Evolutionary conservation across 1,140 invertebrate genomes (phyloP), one percentile per base, ranked within the genome.

Genomic region (Drosophila setifemur): DNA sequence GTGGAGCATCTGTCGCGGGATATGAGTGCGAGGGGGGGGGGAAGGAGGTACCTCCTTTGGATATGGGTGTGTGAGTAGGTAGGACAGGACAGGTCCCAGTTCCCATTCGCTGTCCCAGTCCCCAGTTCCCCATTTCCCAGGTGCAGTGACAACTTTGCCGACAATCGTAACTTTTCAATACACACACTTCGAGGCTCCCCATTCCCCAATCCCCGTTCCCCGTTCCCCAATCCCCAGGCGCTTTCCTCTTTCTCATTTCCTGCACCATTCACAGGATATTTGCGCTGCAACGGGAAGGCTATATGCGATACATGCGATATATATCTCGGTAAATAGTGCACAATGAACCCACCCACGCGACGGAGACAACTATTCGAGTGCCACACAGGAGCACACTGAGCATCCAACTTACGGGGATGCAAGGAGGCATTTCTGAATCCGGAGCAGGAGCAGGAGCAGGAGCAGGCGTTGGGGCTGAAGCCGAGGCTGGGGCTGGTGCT

Each of bases 341-440:
- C 77, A 77, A 83, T 82, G 77, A 82, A 81, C 52, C 39, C 43
- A 43, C 50, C 14, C 26, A 47, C 33, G 33, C 29, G 53, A 26
- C 26, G 26, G 28, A 29, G 14, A 33, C 18, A 78, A 48, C 68
- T 73, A 47, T 18, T 60, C n/a, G 5, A 29, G 33, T 39, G 23
- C 31, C 16, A 16, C 31, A 31, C 14, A 28, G 54, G 26, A 60
- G n/a, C 19, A 4, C 21, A 11, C 3, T 26, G 12, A 11, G 7
- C 3, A 26, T 14, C 5, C 21, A 25, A 31, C 21, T 18, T 12
- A 14, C 9, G 18, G 19, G 19, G 16, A 31, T 25, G 48, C 29
- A 31, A 5, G 21, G 2, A 3, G 21, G 5, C 21, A 5, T 23
- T 23, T n/a, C n/a, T n/a, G 5, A 23, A 23, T 23, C 21, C 8